These are phyloP conservation scores for Latrodectus hesperus DNA, from an alignment of 2,888 invertebrate species.

Conservation along the genomic window DNA sequence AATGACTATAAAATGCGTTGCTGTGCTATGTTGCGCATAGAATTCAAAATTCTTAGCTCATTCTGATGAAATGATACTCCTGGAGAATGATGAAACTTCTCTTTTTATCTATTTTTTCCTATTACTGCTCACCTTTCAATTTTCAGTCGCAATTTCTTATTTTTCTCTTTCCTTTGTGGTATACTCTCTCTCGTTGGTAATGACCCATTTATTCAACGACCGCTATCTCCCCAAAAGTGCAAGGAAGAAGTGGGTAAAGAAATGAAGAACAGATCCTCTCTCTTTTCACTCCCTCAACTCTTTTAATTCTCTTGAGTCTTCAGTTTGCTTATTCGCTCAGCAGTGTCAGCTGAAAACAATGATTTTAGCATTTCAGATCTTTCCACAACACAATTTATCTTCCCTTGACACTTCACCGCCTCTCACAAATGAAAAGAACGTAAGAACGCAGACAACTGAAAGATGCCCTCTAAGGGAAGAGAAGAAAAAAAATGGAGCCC, in stretches of 20 bases:
- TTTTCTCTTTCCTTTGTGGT: constrained; percentile 17
- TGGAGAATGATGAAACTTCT: neutral
- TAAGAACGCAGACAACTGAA: neutral
- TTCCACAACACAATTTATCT: constrained; percentile 63
- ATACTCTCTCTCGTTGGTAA: constrained; percentile 36
- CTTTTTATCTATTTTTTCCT: constrained; percentile 8
- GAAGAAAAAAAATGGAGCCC: neutral
- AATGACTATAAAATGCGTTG: too few species aligned
- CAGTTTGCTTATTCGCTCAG: constrained; percentile 40
- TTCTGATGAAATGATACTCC: constrained; percentile 5
- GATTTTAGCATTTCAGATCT: constrained; percentile 58
- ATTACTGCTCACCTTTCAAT: constrained; percentile 47
- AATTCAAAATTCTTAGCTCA: neutral
- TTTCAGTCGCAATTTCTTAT: constrained; percentile 9
- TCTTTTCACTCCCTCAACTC: constrained; percentile 18
- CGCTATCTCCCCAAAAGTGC: constrained; percentile 9
- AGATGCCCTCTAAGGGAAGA: neutral
- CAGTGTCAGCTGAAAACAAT: constrained; percentile 49
- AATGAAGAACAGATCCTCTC: constrained; percentile 20
- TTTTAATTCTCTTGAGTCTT: constrained; percentile 48
- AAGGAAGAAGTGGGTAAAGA: neutral
- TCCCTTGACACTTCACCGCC: constrained; percentile 48
- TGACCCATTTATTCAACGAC: constrained; percentile 64
- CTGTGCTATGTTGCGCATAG: too few species aligned
- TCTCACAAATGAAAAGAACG: constrained; percentile 22